Base-by-base conservation (phyloP, 1,140 invertebrate species). In the Nylanderia fulva region DNA sequence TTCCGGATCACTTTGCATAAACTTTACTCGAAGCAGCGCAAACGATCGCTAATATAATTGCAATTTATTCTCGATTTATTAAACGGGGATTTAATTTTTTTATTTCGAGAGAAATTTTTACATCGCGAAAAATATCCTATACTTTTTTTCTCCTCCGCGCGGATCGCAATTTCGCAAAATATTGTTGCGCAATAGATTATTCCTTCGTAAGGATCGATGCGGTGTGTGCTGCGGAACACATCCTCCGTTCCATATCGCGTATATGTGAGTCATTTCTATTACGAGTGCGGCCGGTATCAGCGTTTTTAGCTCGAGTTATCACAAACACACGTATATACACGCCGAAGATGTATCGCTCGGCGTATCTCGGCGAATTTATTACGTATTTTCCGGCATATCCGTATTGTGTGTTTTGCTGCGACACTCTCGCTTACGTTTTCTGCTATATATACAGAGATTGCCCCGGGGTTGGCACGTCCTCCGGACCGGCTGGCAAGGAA, bases 391-490 rank as follows among this genome's bases (percentile, higher is more conserved):
- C 63, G 61, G 45, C 45, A 48, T n/a, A n/a, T 48, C 45, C 45
- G 45, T n/a, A n/a, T 48, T 48, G 11, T 9, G 36, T 61, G 24
- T 68, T 33, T 76, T 61, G 27, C 42, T 27, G 64, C 64, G 18
- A 15, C 18, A 48, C 45, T 42, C 18, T n/a, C 52, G 42, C 42
- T 85, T 77, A 85, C 18, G 63, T 56, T 58, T 7, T 27, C 27
- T 0, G 24, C 83, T 64, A 36, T 27, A 66, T 27, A 36, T 29
- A 33, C 76, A 94, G 94, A 80, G 94, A 94, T 77, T 94, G 93
- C 85, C 93, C 93, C 15, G 94, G 93, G 39, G 94, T 94, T 33
- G 92, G 93, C 21, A 94, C 94, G 52, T 94, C 93, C 71, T 92
- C 93, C 27, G 92, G 92, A 21, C 92, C 93, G 61, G 86, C 92